These are phyloP conservation scores for Hirtodrosophila alboralis DNA, from an alignment of 2,888 invertebrate species.

Conservation along the genomic window DNA sequence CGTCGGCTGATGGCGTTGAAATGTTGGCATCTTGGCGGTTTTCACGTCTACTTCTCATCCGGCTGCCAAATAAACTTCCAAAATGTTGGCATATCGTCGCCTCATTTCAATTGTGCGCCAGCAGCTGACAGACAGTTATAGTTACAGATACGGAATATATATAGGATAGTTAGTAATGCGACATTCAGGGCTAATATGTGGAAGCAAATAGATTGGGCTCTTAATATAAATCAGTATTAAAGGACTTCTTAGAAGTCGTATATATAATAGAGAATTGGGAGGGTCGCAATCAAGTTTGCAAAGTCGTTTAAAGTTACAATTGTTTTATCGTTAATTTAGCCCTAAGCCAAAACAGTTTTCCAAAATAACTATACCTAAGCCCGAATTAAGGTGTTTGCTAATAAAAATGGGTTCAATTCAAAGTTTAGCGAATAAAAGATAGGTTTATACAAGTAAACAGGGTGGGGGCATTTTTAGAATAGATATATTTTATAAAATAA, in stretches of 20 bases:
- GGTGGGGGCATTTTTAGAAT: too few relatives aligned
- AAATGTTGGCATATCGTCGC: constrained; percentile 73
- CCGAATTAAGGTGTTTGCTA: too few relatives aligned
- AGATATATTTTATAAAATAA: too few relatives aligned
- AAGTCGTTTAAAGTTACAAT: too few relatives aligned
- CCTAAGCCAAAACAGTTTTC: too few relatives aligned
- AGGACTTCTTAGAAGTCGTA: constrained; percentile 1
- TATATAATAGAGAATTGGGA: constrained; percentile 6
- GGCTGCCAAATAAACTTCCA: constrained; percentile 75
- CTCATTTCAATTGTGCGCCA: constrained; percentile 54
- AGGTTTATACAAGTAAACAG: too few relatives aligned
- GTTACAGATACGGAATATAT: constrained; percentile 30
- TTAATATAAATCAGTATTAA: constrained; percentile 36
- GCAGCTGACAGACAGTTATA: constrained; percentile 54
- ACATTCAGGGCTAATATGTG: constrained; percentile 31
- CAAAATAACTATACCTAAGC: too few relatives aligned
- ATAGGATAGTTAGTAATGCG: constrained; percentile 34
- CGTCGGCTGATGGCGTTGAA: constrained; percentile 52
- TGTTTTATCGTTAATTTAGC: too few relatives aligned
- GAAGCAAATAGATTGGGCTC: constrained; percentile 22
- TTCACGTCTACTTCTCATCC: constrained; percentile 33
- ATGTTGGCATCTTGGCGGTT: constrained; percentile 53
- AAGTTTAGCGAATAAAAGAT: too few relatives aligned
- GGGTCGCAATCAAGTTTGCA: constrained; percentile 9
- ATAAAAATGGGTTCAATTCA: too few relatives aligned